Percentiles rank a stretch among this genome's conserved stretches.
These are phyloP conservation scores for Kuschelorhynchus macadamiae DNA, from an alignment of 2,888 invertebrate species.

Conservation along the genomic window DNA sequence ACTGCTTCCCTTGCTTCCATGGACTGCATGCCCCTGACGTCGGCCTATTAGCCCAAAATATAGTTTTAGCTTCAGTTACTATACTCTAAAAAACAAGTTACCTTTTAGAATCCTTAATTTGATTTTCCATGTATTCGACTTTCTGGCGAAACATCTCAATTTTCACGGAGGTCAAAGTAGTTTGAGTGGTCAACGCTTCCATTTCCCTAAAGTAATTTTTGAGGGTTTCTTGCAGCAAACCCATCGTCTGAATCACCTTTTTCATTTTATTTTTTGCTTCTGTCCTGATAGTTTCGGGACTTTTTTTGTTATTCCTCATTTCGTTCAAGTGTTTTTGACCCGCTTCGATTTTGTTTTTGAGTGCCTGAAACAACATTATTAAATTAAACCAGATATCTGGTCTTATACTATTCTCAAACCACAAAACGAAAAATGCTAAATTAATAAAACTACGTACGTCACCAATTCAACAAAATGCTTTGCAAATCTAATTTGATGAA, in stretches of 20 bases:
- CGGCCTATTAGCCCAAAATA: no score
- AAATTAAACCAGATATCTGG: no score
- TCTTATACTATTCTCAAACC: no score
- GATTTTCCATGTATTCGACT: constrained; percentile 62
- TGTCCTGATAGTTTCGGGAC: constrained; percentile 59
- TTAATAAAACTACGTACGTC: no score
- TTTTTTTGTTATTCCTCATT: constrained; percentile 52
- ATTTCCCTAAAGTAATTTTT: constrained; percentile 51
- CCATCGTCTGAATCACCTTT: constrained; percentile 35
- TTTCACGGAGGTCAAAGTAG: constrained; percentile 56
- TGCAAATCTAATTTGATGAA: no score
- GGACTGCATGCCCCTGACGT: no score
- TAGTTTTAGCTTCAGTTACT: no score
- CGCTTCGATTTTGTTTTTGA: constrained; percentile 53
- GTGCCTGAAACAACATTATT: constrained; percentile 35
- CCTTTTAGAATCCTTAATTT: constrained; percentile 58
- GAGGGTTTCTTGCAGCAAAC: constrained; percentile 54
- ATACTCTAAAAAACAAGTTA: no score
- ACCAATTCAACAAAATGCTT: no score
- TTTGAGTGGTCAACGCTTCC: constrained; percentile 41
- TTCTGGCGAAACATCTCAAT: constrained; percentile 57
- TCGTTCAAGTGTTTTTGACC: constrained; percentile 53
- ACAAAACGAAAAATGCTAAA: no score
- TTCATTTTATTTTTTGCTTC: constrained; percentile 59
- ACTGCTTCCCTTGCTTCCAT: no score